Evolutionary conservation across 2,888 invertebrate species (phyloP), one percentile per base, ranked within the genome.

Genomic region (Acanthosoma haemorrhoidale): DNA sequence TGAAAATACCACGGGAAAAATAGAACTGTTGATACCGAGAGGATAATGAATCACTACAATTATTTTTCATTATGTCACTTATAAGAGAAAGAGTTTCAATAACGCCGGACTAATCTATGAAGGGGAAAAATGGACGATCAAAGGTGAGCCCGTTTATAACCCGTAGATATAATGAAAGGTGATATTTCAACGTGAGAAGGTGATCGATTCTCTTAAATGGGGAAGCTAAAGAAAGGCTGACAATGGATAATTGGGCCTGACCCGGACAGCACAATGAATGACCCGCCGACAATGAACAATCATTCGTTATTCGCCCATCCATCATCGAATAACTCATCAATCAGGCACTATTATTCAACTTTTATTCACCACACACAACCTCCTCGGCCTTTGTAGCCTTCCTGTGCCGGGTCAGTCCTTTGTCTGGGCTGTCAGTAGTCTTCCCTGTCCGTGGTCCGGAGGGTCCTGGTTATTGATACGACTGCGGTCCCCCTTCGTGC

Each of bases 301-400:
- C 39, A 64, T 64, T 64, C 64, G 64, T 64, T 64, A 64, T 64
- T 64, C 64, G 41, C 13, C 64, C 39, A 64, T 64, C 64, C 38
- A 64, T 64, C 64, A 64, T 64, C 29, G 64, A 39, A 38, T 21
- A 36, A 39, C 64, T 64, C 64, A 64, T 64, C 64, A 64, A 64
- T 64, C 64, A 64, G 29, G 15, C 41, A 16, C 64, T 39, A 64
- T 64, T 64, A 64, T 64, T 64, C 64, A 64, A 64, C 64, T 64
- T 64, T 64, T 64, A 64, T 64, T 64, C 64, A 64, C 13, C 51
- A 21, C 21, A 64, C 39, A 31, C 25, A 21, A 18, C n/a, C 39
- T 39, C 39, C 64, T 41, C 41, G 51, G 25, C 31, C 39, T 64
- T 64, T 39, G 61, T 25, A 25, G 21, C 38, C 61, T 11, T 36